Conservation (phyloP, 2,888 invertebrate species). For the Heliconius hortense region DNA sequence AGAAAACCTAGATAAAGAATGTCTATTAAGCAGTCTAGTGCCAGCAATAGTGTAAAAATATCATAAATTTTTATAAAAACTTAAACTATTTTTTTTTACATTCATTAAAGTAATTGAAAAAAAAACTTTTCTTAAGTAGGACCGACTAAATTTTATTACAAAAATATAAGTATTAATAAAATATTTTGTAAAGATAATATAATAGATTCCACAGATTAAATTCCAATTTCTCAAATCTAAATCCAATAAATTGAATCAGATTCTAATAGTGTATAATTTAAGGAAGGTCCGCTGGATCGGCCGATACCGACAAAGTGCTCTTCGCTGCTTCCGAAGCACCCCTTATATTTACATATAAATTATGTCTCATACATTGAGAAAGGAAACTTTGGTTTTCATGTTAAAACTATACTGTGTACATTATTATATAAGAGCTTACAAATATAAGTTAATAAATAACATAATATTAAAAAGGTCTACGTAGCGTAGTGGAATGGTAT, state of each 20-base stretch:
- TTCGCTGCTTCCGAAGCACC: conserved; percentile 32
- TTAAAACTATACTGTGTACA: conserved; percentile 13
- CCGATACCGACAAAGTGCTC: conserved; percentile 37
- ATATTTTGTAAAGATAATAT: conserved; percentile 26
- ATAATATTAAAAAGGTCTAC: too few species aligned
- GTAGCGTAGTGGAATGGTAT: too few species aligned
- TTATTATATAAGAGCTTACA: not conserved
- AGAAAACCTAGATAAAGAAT: too few species aligned
- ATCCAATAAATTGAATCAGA: conserved; percentile 41
- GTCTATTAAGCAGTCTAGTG: too few species aligned
- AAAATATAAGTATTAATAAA: not conserved
- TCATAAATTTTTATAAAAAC: too few species aligned
- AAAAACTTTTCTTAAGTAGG: not conserved
- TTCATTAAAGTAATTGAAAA: not conserved
- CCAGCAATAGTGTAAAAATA: too few species aligned
- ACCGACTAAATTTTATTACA: not conserved
- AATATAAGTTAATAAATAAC: too few species aligned
- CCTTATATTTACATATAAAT: conserved; percentile 57
- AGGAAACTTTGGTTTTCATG: conserved; percentile 25
- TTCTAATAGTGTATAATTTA: conserved; percentile 57
- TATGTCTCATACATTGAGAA: conserved; percentile 47
- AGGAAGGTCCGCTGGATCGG: conserved; percentile 50
- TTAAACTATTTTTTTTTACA: not conserved
- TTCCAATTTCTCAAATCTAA: conserved; percentile 38
- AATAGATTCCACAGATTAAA: conserved; percentile 35